Evolutionary conservation across 2,113 vertebrate genomes (phyloP), one percentile per base, ranked within the genome.

Genomic region (Podocnemis expansa): DNA sequence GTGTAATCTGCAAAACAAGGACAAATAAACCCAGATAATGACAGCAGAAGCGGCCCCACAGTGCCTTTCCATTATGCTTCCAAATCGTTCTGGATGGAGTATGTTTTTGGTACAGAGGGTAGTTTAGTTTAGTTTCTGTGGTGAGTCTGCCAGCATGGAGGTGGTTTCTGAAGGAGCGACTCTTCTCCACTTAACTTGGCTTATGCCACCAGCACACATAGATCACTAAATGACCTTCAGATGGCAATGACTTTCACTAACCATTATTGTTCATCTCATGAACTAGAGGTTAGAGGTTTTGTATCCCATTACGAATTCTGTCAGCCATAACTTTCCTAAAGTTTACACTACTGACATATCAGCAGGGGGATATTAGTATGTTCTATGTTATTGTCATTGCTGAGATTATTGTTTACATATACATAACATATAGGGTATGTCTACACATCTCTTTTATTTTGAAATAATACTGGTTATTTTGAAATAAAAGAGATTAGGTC

Each of bases 291-390:
- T 31, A 67, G n/a, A 67, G 63, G 17, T 17, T 54, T 25, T 91
- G 29, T 78, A 89, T 81, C 47, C 14, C 19, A 24, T 31, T 21
- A 75, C 38, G 38, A 75, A 75, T 75, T 43, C 17, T 41, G 58
- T 6, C 80, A 52, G 5, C 16, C 88, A 10, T 78, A 58, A 25
- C 31, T 75, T 13, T 88, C 21, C 0, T 87, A 79, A 93, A 91
- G 25, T 84, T 87, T 89, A 56, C 78, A 29, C 76, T 90, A 84
- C 16, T 93, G 86, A 87, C 84, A 84, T 94, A 63, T 87, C 52
- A 89, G 51, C 8, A 31, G 83, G 38, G 56, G 27, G 80, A 63
- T 31, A 84, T 93, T 89, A 94, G 91, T 73, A 25, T 90, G 29
- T 85, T 45, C 54, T 84, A 3, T 43, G 80, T 25, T 38, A 89